Conservation (phyloP, 2,888 invertebrate species). For the Tetrapedia diversipes region DNA sequence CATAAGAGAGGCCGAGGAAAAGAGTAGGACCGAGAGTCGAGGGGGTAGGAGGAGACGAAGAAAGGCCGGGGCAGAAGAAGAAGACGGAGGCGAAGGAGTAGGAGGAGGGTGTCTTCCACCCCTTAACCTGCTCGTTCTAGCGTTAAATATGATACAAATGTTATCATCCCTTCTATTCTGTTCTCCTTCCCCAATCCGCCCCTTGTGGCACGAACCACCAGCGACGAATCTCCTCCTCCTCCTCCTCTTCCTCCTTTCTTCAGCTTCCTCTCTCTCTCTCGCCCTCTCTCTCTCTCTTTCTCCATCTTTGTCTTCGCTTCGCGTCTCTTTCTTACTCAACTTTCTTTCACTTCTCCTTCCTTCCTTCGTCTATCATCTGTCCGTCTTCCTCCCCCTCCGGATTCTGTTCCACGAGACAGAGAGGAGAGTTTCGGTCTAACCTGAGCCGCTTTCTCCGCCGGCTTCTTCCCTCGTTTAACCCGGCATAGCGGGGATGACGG, state of each 20-base stretch:
- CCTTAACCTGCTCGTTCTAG: conserved; percentile 79
- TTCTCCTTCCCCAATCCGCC: conserved; percentile 61
- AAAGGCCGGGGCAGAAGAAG: conserved; percentile 52
- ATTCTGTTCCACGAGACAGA: conserved; percentile 11
- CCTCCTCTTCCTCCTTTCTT: conserved; percentile 14
- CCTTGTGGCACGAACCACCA: conserved; percentile 60
- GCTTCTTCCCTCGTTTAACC: conserved; percentile 72
- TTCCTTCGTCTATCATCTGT: neutral
- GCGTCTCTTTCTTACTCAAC: conserved; percentile 8
- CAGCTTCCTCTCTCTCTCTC: no score
- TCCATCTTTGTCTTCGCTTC: neutral
- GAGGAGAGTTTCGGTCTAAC: conserved; percentile 50
- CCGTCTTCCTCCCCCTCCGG: neutral
- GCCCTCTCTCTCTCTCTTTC: conserved; percentile 41
- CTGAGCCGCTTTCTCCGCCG: conserved; percentile 59
- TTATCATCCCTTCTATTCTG: conserved; percentile 80
- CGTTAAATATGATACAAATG: conserved; percentile 82
- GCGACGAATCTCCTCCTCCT: conserved; percentile 50
- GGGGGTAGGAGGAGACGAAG: conserved; percentile 34
- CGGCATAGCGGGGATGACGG: conserved; percentile 74
- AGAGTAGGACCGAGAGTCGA: conserved; percentile 32
- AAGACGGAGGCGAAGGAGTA: conserved; percentile 54
- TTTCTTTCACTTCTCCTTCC: conserved; percentile 19
- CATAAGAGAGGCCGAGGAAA: conserved; percentile 49
- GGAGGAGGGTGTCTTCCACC: conserved; percentile 72